Conservation (phyloP, 1,140 invertebrate genomes). For the Harpegnathos saltator region DNA sequence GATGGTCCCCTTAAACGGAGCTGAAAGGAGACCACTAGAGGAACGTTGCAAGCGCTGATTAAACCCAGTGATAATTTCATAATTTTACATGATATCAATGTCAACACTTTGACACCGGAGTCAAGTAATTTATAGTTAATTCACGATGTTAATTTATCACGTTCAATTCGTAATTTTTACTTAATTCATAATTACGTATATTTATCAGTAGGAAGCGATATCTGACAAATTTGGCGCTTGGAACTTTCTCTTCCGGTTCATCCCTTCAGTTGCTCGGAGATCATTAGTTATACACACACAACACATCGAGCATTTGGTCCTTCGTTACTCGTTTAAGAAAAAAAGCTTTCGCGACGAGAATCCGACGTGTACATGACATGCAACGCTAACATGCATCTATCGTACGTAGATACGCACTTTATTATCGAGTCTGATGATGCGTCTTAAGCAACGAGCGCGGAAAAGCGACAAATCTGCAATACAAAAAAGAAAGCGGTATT, state of each 20-base stretch:
- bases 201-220: not conserved
- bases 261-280: not conserved
- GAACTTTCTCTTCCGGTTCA: not conserved
- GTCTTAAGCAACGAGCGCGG: conserved; percentile 43
- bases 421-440: conserved; percentile 48
- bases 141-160: too few relatives aligned
- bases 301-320: not conserved
- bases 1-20: too few relatives aligned
- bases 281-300: not conserved
- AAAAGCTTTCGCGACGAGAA: not conserved
- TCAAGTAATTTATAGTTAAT: too few relatives aligned
- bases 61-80: too few relatives aligned
- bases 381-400: conserved; percentile 12
- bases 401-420: conserved; percentile 46
- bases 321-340: not conserved
- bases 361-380: conserved; percentile 32
- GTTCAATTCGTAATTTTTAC: too few relatives aligned
- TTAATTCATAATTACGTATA: not conserved
- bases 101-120: too few relatives aligned
- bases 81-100: not conserved
- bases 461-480: conserved; percentile 58
- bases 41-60: not conserved
- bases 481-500: conserved; percentile 16
- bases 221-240: not conserved
- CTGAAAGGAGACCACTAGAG: not conserved